These are phyloP conservation scores for Neosalanx taihuensis DNA, from an alignment of 2,797 vertebrate species.

Conservation along the genomic window DNA sequence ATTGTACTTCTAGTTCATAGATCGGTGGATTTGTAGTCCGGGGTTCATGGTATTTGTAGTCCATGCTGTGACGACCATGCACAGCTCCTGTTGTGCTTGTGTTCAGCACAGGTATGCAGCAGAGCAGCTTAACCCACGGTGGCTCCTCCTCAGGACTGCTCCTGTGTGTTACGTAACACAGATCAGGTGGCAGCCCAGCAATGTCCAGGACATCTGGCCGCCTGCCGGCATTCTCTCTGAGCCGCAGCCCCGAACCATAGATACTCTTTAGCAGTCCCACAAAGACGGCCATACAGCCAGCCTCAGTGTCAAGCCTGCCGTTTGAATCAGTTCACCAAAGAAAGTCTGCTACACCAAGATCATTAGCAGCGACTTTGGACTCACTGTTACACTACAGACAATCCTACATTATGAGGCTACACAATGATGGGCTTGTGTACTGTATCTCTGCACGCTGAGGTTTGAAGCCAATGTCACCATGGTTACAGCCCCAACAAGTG, in stretches of 20 bases:
- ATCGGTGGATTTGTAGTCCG: not conserved
- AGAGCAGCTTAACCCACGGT: conserved; percentile 22
- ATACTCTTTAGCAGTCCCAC: conserved; percentile 48
- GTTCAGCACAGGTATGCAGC: conserved; percentile 11
- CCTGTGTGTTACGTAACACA: conserved; percentile 35
- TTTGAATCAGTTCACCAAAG: conserved; percentile 44
- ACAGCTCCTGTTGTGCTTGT: not conserved
- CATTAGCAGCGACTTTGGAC: conserved; percentile 41
- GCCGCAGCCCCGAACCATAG: conserved; percentile 55
- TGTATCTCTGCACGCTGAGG: conserved; percentile 26
- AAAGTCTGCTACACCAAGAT: conserved; percentile 41
- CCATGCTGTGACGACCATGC: not conserved
- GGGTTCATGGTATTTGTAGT: not conserved
- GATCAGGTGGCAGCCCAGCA: conserved; percentile 50
- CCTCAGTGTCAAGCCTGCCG: conserved; percentile 47
- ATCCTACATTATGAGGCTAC: conserved; percentile 42
- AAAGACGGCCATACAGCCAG: conserved; percentile 52
- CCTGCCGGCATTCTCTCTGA: conserved; percentile 57
- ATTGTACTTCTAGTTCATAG: not conserved
- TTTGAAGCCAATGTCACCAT: conserved; percentile 51
- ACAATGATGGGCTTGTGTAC: conserved; percentile 45
- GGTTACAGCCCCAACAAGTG: conserved; percentile 40
- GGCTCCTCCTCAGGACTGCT: conserved; percentile 6
- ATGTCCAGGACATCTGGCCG: conserved; percentile 47
- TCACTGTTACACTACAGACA: conserved; percentile 43